These are phyloP conservation scores for Hypotaenidia okinawae DNA, from an alignment of 2,797 vertebrate genomes.

Conservation along the genomic window DNA sequence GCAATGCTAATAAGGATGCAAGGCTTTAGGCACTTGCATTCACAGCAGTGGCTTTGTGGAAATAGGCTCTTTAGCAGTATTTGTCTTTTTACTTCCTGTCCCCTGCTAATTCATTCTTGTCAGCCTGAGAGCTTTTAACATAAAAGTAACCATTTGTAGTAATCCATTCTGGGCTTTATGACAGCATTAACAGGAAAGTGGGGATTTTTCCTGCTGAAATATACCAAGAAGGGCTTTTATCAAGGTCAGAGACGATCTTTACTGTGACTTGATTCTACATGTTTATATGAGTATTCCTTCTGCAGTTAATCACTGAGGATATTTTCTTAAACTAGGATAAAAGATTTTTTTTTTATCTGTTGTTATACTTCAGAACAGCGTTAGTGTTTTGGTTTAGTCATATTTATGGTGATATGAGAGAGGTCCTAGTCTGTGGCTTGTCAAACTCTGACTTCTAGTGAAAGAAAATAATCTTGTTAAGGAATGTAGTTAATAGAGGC, in stretches of 20 bases:
- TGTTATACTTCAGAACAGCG: not conserved
- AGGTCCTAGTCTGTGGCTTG: not conserved
- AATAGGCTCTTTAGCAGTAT: conserved; percentile 7
- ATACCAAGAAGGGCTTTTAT: not conserved
- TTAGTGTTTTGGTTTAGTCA: not conserved
- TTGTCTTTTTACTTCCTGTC: not conserved
- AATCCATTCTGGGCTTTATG: conserved; percentile 19
- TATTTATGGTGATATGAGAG: not conserved
- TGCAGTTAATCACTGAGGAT: not conserved
- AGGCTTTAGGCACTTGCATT: not conserved
- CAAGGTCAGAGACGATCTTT: not conserved
- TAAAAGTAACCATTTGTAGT: conserved; percentile 28
- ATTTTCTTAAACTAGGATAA: not conserved
- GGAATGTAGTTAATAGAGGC: not conserved
- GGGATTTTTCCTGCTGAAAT: not conserved
- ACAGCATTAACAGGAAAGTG: conserved; percentile 14
- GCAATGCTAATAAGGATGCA: not conserved
- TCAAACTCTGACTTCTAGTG: not conserved
- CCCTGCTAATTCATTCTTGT: conserved; percentile 43
- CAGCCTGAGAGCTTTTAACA: conserved; percentile 24
- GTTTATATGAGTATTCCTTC: not conserved
- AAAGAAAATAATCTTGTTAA: not conserved
- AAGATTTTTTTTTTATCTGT: not conserved
- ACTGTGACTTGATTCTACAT: not conserved
- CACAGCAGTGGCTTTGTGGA: not conserved